phyloP scores from a whole-genome alignment of 2,888 invertebrate species.

The Sinotaia quadrata region DNA sequence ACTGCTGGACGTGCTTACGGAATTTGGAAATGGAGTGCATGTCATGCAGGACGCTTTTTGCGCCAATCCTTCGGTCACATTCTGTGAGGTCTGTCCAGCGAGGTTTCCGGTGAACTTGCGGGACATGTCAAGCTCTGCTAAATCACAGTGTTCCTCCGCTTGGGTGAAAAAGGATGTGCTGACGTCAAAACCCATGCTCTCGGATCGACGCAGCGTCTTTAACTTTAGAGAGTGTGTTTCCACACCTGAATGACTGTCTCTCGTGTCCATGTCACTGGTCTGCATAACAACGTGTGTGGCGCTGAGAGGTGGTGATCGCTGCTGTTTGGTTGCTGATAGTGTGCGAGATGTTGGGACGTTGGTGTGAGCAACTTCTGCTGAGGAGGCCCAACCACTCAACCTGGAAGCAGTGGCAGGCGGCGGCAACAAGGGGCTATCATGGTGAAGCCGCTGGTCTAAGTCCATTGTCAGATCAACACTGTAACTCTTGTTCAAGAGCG shows the following conservation, averaged over 20 bases:
- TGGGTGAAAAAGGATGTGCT: no score
- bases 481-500: slow-evolving; percentile 15
- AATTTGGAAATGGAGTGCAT: no score
- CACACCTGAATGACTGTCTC: not conserved
- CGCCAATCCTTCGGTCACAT: not conserved
- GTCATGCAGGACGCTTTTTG: not conserved
- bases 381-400: not conserved
- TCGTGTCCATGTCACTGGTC: not conserved
- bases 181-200: slow-evolving; percentile 1
- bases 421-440: not conserved
- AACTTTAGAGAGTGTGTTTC: not conserved
- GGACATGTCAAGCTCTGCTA: not conserved
- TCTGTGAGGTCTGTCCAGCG: not conserved
- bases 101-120: not conserved
- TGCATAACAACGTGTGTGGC: not conserved
- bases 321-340: not conserved
- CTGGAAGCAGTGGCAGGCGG: not conserved
- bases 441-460: not conserved
- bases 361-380: not conserved
- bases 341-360: no score
- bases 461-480: slow-evolving; percentile 15
- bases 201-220: not conserved
- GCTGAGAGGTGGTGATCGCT: not conserved
- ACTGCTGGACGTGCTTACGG: not conserved
- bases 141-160: not conserved